Evolutionary conservation across 1,140 invertebrate genomes (phyloP).

Genomic region (Cotesia vestalis): DNA sequence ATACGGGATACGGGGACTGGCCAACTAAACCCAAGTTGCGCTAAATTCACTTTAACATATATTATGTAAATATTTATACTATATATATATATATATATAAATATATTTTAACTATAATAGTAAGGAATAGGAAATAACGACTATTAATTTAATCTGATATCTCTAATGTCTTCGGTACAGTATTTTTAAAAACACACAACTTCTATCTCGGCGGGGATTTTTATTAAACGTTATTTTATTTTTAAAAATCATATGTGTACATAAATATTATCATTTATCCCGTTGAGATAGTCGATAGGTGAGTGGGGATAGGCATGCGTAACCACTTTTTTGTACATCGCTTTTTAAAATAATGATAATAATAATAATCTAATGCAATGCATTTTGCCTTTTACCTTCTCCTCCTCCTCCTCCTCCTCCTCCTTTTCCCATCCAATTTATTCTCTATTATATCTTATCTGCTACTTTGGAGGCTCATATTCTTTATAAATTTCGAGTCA

Average conservation of each 20-base stretch:
- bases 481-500: too few relatives aligned
- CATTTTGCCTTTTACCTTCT: background rate
- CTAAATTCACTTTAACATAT: too few relatives aligned
- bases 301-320: slow-evolving; percentile 15
- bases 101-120: too few relatives aligned
- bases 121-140: too few relatives aligned
- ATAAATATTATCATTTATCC: slow-evolving; percentile 11
- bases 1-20: too few relatives aligned
- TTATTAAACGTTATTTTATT: slow-evolving; percentile 23
- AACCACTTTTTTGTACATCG: slow-evolving; percentile 26
- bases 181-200: background rate
- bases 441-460: background rate
- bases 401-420: slow-evolving; percentile 26
- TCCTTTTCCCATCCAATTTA: background rate
- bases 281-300: slow-evolving; percentile 20
- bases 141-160: too few relatives aligned
- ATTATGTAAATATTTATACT: background rate
- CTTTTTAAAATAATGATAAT: background rate
- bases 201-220: slow-evolving; percentile 23
- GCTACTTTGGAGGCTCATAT: background rate
- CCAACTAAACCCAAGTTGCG: too few relatives aligned
- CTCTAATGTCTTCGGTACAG: slow-evolving; percentile 1
- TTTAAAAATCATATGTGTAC: slow-evolving; percentile 21
- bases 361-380: background rate
- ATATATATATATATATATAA: too few relatives aligned